Evolutionary conservation across 2,888 invertebrate genomes (phyloP).

Genomic region (Pammene fasciana): DNA sequence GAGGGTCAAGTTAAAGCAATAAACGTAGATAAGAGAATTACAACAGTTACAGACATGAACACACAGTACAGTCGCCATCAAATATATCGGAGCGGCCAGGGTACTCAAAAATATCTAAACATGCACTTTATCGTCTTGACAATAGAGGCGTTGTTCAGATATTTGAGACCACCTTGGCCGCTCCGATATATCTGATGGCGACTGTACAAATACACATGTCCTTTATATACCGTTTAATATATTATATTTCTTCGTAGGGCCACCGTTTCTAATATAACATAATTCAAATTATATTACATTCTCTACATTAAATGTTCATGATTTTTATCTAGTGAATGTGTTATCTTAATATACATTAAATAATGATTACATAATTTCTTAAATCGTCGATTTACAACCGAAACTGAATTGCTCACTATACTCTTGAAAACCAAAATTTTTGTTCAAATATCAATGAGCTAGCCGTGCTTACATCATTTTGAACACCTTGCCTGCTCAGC

Average conservation of each 20-base stretch:
- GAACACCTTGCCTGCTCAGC: no score
- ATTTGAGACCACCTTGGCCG: no score
- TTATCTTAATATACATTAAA: neutral
- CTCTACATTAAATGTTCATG: neutral
- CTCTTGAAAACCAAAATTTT: no score
- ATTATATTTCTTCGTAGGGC: slow-evolving; percentile 14
- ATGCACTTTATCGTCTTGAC: no score
- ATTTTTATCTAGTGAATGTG: neutral
- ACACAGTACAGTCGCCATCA: slow-evolving; percentile 11
- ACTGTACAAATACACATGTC: slow-evolving; percentile 19
- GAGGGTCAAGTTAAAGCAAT: no score
- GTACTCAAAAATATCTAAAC: no score
- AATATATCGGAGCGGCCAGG: no score
- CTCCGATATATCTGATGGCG: no score
- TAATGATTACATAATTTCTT: neutral
- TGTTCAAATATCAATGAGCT: no score
- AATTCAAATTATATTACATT: neutral
- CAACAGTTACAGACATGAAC: slow-evolving; percentile 7
- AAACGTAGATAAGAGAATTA: slow-evolving; percentile 12
- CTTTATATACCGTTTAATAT: slow-evolving; percentile 17
- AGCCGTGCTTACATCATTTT: neutral
- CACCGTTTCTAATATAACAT: slow-evolving; percentile 9
- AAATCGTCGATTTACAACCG: neutral
- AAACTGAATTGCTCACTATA: neutral
- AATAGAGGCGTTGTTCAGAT: no score